Conservation (phyloP, 2,797 vertebrate genomes). For the Pyrocephalus nanus region DNA sequence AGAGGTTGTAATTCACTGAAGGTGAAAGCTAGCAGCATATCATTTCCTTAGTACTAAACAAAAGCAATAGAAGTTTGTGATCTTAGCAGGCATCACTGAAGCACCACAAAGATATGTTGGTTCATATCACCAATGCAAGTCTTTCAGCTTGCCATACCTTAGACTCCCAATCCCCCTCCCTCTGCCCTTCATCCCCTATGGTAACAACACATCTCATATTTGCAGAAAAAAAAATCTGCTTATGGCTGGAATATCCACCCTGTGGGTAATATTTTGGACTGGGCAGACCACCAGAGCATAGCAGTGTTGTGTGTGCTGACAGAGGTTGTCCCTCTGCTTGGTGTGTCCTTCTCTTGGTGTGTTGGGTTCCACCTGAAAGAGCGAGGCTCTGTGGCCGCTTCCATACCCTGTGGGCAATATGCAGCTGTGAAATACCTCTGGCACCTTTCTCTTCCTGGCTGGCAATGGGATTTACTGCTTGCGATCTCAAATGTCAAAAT, state of each 20-base stretch:
- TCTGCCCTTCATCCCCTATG: not conserved
- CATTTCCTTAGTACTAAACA: not conserved
- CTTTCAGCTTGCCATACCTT: not conserved
- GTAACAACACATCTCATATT: not conserved
- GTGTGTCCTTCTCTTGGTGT: not conserved
- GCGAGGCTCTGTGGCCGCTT: rapidly evolving
- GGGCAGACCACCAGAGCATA: rapidly evolving
- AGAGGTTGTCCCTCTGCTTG: not conserved
- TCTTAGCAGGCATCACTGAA: not conserved
- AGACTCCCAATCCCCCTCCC: not conserved
- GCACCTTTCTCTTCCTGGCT: not conserved
- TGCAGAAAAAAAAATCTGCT: not conserved
- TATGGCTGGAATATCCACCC: not conserved
- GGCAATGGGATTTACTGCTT: not conserved
- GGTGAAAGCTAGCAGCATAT: not conserved
- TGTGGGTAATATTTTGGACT: not conserved
- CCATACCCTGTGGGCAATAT: rapidly evolving
- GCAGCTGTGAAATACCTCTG: not conserved
- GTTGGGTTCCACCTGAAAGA: not conserved
- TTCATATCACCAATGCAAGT: not conserved
- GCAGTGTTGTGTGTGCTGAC: rapidly evolving
- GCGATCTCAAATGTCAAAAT: not conserved
- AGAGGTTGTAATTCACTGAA: not conserved
- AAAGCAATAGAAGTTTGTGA: rapidly evolving
- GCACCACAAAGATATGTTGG: not conserved